These are phyloP conservation scores for Orientallactaga sibirica DNA, from an alignment of 2,797 vertebrate genomes.

Conservation along the genomic window DNA sequence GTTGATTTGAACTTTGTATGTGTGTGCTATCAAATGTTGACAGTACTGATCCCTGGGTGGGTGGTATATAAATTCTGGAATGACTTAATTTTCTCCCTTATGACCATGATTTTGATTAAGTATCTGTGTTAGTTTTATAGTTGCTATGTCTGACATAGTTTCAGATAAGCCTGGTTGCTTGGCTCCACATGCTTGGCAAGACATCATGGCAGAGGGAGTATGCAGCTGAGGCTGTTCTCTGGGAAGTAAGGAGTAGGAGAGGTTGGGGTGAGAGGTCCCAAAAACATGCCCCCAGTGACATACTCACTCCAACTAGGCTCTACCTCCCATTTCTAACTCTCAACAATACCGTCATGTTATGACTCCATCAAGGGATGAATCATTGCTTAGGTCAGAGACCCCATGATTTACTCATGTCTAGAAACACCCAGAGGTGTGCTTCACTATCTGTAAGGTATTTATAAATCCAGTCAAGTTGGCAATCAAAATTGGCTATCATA, in stretches of 20 bases:
- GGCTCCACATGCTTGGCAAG: not conserved
- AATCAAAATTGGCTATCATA: not conserved
- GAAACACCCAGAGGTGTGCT: not conserved
- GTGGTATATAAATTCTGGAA: not conserved
- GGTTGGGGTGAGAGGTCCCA: not conserved
- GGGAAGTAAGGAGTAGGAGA: not conserved
- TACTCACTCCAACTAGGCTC: not conserved
- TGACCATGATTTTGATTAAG: slow-evolving; percentile 9
- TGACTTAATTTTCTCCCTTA: slow-evolving; percentile 48
- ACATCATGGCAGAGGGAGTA: not conserved
- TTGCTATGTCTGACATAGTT: not conserved
- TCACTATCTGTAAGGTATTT: not conserved
- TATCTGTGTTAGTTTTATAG: not conserved
- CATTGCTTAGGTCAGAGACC: not conserved
- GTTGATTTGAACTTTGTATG: slow-evolving; percentile 21
- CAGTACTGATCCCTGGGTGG: not conserved
- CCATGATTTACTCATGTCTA: not conserved
- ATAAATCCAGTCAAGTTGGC: not conserved
- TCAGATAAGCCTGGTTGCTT: not conserved
- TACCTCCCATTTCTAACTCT: not conserved
- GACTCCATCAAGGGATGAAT: not conserved
- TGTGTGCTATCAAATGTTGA: not conserved
- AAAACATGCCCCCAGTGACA: not conserved
- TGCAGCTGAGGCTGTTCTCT: not conserved
- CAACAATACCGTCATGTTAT: not conserved